A percentile compares a stretch with the other conserved stretches of the same genome.
Conservation (phyloP, 2,797 vertebrate species). For the Thaleichthys pacificus region DNA sequence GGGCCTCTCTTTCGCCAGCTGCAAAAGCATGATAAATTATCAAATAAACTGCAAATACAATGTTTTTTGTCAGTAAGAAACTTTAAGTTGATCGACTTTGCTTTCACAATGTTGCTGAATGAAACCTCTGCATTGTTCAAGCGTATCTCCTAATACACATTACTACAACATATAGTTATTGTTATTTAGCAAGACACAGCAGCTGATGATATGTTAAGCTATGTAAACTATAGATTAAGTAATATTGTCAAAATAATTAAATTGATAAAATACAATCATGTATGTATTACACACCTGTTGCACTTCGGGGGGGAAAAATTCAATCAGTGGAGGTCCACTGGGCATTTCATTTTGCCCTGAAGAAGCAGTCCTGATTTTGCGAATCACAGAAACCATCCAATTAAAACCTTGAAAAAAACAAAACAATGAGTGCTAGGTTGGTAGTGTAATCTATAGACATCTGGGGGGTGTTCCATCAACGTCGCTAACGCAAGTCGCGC, state of each 20-base stretch:
- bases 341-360: slow-evolving; percentile 6
- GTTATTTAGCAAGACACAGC: too few relatives aligned
- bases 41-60: too few relatives aligned
- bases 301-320: slow-evolving; percentile 42
- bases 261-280: neutral
- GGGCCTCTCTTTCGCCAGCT: slow-evolving; percentile 32
- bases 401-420: slow-evolving; percentile 45
- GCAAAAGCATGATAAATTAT: neutral
- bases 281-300: slow-evolving; percentile 33
- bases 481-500: too few relatives aligned
- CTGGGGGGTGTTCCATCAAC: too few relatives aligned
- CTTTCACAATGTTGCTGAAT: neutral
- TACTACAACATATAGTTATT: too few relatives aligned
- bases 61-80: neutral
- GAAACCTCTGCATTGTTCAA: too few relatives aligned
- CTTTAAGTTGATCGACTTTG: neutral
- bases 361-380: slow-evolving; percentile 41
- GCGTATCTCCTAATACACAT: neutral
- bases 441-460: too few relatives aligned
- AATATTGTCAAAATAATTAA: neutral
- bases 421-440: too few relatives aligned
- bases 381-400: slow-evolving; percentile 50
- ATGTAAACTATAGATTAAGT: neutral
- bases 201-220: neutral
- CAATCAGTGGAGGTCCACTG: slow-evolving; percentile 30